These are phyloP conservation scores for Leptocoma aspasia DNA, from an alignment of 2,113 vertebrate species.

Conservation along the genomic window DNA sequence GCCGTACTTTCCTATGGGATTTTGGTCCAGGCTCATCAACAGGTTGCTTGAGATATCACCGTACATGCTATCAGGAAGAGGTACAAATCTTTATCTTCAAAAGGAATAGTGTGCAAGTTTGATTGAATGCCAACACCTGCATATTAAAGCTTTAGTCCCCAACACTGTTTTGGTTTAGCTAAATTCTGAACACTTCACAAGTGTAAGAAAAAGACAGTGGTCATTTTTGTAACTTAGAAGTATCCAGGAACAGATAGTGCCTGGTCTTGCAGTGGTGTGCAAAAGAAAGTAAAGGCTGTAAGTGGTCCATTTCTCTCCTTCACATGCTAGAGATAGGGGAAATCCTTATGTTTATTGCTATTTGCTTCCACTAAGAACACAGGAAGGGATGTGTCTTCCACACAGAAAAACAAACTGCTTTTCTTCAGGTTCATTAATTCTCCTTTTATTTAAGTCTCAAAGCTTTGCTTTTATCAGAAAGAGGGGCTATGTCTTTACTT, in stretches of 20 bases:
- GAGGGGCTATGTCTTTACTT: background rate
- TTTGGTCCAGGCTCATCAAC: constrained; percentile 93
- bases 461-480: background rate
- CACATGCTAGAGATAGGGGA: background rate
- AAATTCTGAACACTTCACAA: background rate
- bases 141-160: background rate
- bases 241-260: background rate
- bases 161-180: background rate
- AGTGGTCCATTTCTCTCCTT: background rate
- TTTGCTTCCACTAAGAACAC: background rate
- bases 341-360: background rate
- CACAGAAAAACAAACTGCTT: background rate
- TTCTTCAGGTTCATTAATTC: background rate
- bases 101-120: background rate
- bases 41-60: constrained; percentile 90
- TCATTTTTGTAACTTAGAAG: background rate
- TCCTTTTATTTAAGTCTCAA: background rate
- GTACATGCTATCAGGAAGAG: constrained; percentile 86
- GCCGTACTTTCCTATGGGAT: constrained; percentile 97
- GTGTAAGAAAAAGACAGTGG: background rate
- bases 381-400: background rate
- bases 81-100: constrained; percentile 64
- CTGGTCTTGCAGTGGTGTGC: background rate
- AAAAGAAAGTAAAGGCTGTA: background rate
- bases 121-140: background rate